Percentiles rank a stretch among this genome's conserved stretches.
These are phyloP conservation scores for Notamacropus eugenii DNA, from an alignment of 2,797 vertebrate species.

Conservation along the genomic window DNA sequence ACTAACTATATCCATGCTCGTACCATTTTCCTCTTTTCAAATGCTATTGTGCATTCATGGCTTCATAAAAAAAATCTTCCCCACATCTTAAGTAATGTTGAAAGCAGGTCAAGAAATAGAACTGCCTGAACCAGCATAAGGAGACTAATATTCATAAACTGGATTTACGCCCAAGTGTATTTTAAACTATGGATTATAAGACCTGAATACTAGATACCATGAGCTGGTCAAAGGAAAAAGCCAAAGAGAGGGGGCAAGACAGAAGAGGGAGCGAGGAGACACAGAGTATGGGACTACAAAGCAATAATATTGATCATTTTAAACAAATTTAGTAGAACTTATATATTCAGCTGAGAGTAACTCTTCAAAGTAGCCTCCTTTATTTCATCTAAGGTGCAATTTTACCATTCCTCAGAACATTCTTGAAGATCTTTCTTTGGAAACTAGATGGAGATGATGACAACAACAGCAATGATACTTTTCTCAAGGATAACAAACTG, in stretches of 20 bases:
- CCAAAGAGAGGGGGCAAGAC: neutral
- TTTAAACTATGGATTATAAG: neutral
- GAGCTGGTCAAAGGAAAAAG: neutral
- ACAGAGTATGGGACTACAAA: neutral
- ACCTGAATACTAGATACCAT: neutral
- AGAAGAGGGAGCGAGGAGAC: neutral
- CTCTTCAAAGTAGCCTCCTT: neutral
- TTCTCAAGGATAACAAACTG: neutral
- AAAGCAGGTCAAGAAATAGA: neutral
- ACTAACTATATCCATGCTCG: neutral
- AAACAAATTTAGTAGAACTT: neutral
- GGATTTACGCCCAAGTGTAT: neutral
- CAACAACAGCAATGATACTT: neutral
- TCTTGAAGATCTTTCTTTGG: neutral
- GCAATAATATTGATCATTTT: neutral
- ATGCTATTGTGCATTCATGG: neutral
- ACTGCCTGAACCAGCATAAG: neutral
- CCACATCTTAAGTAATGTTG: neutral
- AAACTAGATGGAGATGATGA: neutral
- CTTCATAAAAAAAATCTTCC: neutral
- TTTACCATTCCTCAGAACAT: neutral
- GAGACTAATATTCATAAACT: neutral
- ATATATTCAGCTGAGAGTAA: neutral
- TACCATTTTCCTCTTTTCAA: neutral
- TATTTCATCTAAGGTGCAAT: neutral